Evolutionary conservation across 2,888 invertebrate genomes (phyloP), one percentile per base, ranked within the genome.

Genomic region (Tenthredo livida): DNA sequence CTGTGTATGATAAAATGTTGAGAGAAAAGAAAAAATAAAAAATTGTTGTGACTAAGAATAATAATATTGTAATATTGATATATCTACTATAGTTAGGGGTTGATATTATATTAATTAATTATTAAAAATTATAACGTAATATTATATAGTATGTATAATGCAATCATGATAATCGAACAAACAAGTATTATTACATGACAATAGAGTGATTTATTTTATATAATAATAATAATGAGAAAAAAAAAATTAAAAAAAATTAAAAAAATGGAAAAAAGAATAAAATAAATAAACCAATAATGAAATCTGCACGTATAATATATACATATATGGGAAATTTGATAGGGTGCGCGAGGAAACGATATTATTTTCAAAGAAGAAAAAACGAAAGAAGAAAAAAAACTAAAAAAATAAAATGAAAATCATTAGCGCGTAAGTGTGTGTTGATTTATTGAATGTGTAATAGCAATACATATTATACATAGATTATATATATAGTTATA

Each of bases 171-270:
- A 70, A 70, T 70, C 70, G 70, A 70, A 37, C 33, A 33, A 70
- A 33, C 25, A 61, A 61, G 61, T 61, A 77, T 77, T 80, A 80
- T 80, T 40, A 54, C 37, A 80, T 80, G 80, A 80, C 80, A 80
- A 80, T 80, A 80, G 80, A 80, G 80, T 80, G 80, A 61, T 80
- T 61, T 58, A 80, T 61, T 78, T 78, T 78, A 58, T 78, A 78
- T 54, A 50, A 54, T 78, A 40, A 80, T 78, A 37, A 80, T 61
- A 37, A 80, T 61, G 33, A 33, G 5, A 33, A 33, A 33, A 4
- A 50, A 54, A 33, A 33, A 4, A 50, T 33, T 58, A 40, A 80
- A 25, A 40, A 80, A 21, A 5, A 61, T 80, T 17, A 29, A 80
- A 40, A 50, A 17, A n/a, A n/a, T n/a, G n/a, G n/a, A 50, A 50